Percentiles rank a stretch among this genome's conserved stretches.
These are phyloP conservation scores for Subanguina moxae DNA, from an alignment of 1,140 invertebrate species.

Conservation along the genomic window DNA sequence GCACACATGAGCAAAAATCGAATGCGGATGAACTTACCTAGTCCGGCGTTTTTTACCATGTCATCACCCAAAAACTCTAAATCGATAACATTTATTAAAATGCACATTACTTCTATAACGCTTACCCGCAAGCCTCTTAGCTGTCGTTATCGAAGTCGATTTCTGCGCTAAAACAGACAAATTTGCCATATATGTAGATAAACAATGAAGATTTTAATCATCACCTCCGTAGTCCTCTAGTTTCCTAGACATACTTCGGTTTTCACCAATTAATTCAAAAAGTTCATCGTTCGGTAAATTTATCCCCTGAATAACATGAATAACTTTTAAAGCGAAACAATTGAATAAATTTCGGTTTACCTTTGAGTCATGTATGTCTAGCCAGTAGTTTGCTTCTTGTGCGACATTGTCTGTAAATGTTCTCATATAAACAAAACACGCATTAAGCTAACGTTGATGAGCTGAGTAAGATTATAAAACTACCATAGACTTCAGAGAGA, in stretches of 20 bases:
- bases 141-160: constrained; percentile 95
- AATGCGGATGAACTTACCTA: no score
- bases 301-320: constrained; percentile 35
- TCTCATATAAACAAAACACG: neutral
- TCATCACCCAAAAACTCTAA: constrained; percentile 85
- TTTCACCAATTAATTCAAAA: constrained; percentile 94
- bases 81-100: neutral
- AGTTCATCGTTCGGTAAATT: constrained; percentile 85
- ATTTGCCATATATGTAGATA: no score
- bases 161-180: constrained; percentile 69
- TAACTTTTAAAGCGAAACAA: constrained; percentile 12
- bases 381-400: constrained; percentile 93
- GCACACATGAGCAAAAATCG: no score
- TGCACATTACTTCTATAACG: constrained; percentile 28
- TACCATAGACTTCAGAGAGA: no score
- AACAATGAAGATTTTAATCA: no score
- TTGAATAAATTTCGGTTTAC: no score
- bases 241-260: no score
- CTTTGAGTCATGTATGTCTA: constrained; percentile 74
- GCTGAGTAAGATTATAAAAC: constrained; percentile 88
- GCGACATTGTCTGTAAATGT: constrained; percentile 71
- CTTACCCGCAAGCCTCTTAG: constrained; percentile 82
- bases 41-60: constrained; percentile 77
- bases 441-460: constrained; percentile 77
- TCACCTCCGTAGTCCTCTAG: no score